Percentiles rank a stretch among this genome's conserved stretches.
Evolutionary conservation across 2,113 vertebrate species (phyloP).

Genomic region (Brachypteracias leptosomus): DNA sequence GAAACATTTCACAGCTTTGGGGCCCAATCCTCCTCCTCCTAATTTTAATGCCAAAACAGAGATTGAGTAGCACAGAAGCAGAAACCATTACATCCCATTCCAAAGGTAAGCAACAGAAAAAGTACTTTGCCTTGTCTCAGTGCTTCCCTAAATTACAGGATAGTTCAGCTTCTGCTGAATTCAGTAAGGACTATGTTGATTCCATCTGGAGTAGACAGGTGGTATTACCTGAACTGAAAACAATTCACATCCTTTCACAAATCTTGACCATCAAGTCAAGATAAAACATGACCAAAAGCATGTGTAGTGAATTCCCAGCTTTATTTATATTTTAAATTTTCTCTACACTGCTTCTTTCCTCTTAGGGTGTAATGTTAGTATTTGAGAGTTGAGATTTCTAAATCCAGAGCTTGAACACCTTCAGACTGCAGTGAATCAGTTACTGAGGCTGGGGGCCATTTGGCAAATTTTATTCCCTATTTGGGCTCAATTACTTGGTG

Average conservation of each 20-base stretch:
- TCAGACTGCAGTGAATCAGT: not conserved
- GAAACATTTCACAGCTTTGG: not conserved
- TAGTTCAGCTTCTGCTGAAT: not conserved
- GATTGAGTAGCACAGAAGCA: not conserved
- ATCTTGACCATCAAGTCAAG: not conserved
- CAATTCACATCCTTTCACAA: not conserved
- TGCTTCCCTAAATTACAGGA: not conserved
- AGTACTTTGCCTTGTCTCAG: not conserved
- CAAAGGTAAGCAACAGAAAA: not conserved
- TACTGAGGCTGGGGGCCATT: not conserved
- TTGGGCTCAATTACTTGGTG: not conserved
- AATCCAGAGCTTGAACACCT: not conserved
- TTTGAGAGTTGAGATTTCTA: not conserved
- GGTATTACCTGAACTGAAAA: not conserved
- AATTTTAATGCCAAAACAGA: not conserved
- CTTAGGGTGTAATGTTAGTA: not conserved
- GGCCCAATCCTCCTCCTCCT: not conserved
- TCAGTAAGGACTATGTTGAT: not conserved
- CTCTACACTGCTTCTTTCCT: not conserved
- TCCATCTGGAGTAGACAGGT: not conserved
- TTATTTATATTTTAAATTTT: not conserved
- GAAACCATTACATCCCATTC: not conserved
- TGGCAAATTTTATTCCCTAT: not conserved
- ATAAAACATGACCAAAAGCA: not conserved
- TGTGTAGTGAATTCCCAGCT: not conserved